Evolutionary conservation across 2,797 vertebrate genomes (phyloP).

Genomic region (Limnodromus scolopaceus): DNA sequence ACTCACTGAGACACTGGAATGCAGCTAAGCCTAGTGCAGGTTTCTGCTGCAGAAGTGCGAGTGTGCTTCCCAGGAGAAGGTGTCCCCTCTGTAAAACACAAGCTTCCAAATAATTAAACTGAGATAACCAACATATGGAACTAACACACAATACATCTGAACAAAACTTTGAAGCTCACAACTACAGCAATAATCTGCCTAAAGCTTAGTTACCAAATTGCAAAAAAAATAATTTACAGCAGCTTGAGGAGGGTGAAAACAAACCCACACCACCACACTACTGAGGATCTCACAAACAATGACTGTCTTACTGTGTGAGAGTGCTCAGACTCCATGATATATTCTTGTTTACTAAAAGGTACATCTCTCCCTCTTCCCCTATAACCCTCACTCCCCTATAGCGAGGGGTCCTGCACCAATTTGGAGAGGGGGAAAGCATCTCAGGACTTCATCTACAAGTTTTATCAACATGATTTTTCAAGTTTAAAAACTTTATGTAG

Average conservation of each 20-base stretch:
- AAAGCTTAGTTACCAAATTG: neutral
- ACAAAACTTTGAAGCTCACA: slow-evolving; percentile 31
- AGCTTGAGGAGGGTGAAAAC: neutral
- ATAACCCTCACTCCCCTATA: neutral
- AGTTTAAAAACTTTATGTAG: slow-evolving; percentile 7
- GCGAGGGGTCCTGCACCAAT: neutral
- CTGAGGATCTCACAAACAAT: neutral
- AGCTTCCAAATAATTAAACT: neutral
- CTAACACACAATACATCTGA: neutral
- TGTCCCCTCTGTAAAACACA: neutral
- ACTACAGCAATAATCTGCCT: slow-evolving; percentile 16
- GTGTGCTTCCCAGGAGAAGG: neutral
- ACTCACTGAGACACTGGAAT: neutral
- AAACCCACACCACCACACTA: neutral
- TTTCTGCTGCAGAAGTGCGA: slow-evolving; percentile 23
- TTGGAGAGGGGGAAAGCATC: neutral
- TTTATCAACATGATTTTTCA: neutral
- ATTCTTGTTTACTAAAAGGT: neutral
- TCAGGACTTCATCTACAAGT: neutral
- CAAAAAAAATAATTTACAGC: neutral
- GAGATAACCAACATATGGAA: neutral
- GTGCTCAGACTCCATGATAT: neutral
- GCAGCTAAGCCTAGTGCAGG: neutral
- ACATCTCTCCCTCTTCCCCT: neutral
- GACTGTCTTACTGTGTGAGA: neutral